Base-by-base conservation (phyloP, 2,797 vertebrate species). In the Characodon lateralis region DNA sequence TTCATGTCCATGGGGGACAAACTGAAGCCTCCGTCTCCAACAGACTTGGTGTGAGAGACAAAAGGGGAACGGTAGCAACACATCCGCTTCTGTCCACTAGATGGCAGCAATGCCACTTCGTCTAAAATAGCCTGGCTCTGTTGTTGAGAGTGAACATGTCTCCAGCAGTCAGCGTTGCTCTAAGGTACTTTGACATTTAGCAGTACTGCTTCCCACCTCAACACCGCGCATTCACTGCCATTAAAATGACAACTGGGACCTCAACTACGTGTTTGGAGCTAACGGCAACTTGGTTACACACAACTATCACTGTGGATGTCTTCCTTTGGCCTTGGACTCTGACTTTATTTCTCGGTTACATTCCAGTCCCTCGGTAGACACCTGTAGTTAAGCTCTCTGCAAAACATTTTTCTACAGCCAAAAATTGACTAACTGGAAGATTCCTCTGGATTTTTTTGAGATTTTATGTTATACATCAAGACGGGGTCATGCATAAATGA, bases 1-100 rank as follows among this genome's bases (percentile, higher is more conserved):
- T 99, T 99, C 92, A 90, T 98, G 89, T 96, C 93, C 75, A 95
- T 97, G 95, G 88, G 77, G 7, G 86, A 84, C 48, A 72, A 74
- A 50, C 75, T 75, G 66, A 80, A 56, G 85, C 80, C 16, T 6
- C 81, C 28, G 53, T 71, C 72, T 65, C 84, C n/a, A 9, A 78
- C 90, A 58, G 89, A 94, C 77, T 55, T 94, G 48, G 95, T 96
- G 65, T 96, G 90, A 90, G 77, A 78, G 2, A 53, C 70, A 70
- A 43, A 12, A 39, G 71, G n/a, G 48, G 72, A 28, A 0, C 68
- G 24, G 24, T 51, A 26, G 46, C 65, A 80, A 75, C 71, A 81
- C 39, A 81, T 81, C 71, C 75, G 43, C 55, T 74, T 7, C 12
- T 73, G 72, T 82, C 90, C 95, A 93, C 89, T 87, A 78, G 95